Percentiles rank a stretch among this genome's conserved stretches.
phyloP scores from a whole-genome alignment of 2,113 vertebrate species.

The Megalops atlanticus region DNA sequence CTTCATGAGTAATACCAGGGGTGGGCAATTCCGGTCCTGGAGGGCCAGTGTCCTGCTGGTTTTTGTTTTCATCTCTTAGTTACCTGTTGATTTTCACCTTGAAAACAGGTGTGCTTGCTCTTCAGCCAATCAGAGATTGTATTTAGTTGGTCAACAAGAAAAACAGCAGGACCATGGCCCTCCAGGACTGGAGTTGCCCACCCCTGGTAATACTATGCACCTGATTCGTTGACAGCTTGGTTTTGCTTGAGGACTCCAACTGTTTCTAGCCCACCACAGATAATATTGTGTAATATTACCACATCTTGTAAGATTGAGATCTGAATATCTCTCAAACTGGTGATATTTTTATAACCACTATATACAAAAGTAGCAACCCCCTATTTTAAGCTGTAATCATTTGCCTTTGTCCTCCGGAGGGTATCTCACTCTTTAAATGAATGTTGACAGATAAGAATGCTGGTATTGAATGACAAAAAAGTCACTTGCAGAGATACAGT shows the following conservation, averaged over 20 bases:
- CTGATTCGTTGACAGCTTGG: neutral
- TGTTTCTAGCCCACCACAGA: neutral
- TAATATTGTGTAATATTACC: neutral
- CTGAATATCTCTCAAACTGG: neutral
- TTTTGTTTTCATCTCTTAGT: too few relatives aligned
- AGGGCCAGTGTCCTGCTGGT: too few relatives aligned
- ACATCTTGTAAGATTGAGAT: neutral
- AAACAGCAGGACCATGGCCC: too few relatives aligned
- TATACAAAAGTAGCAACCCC: neutral
- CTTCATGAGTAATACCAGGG: too few relatives aligned
- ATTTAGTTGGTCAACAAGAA: too few relatives aligned
- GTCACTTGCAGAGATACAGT: neutral
- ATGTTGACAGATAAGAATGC: neutral
- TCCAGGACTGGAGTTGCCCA: too few relatives aligned
- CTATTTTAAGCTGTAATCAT: neutral
- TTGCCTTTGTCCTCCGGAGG: neutral
- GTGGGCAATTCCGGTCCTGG: too few relatives aligned
- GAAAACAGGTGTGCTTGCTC: too few relatives aligned
- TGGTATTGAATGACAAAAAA: neutral
- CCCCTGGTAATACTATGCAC: too few relatives aligned
- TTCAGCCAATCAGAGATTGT: too few relatives aligned
- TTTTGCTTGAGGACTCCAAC: neutral
- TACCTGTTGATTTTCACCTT: too few relatives aligned
- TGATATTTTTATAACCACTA: neutral
- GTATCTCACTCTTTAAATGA: neutral